Base-by-base conservation (phyloP, 2,113 vertebrate species). In the Hippotragus niger region DNA sequence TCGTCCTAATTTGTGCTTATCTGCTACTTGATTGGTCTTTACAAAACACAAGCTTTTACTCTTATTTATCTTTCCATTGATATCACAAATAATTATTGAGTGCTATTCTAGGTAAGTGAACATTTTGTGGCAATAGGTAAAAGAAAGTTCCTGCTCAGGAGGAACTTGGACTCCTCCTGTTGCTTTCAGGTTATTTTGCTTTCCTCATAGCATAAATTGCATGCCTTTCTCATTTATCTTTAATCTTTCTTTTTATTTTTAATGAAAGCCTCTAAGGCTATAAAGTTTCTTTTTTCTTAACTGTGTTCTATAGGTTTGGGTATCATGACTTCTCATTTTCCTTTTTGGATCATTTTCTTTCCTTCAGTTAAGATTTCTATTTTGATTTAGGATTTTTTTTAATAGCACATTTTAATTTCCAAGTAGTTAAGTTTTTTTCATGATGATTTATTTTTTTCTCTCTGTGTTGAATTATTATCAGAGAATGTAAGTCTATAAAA, bases 401-500 rank as follows among this genome's bases (percentile, higher is more conserved):
- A 87, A 80, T 29, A 50, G 43, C 47, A 55, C 14, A 53, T 94
- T 97, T 94, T 92, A 50, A 95, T 92, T 97, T 97, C 76, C 76
- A 95, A 93, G 40, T 55, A 94, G 58, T 90, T 95, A 95, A 88
- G 50, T 78, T 83, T 90, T 90, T 92, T 92, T 83, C 52, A 83
- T 84, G 60, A 88, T 93, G 57, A 60, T 94, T 53, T 55, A 86
- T 84, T 67, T 83, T 83, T 94, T 94, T 45, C 71, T 78, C 33
- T 95, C 36, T 76, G 71, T 71, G n/a, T 92, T 95, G 90, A 96
- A 94, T 92, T 96, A 94, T 78, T 89, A 95, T 40, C 55, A 90
- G 60, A 96, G 93, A 96, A 91, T 87, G 23, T 60, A 71, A 62
- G n/a, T 33, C 50, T 40, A 6, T 87, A 88, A 95, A 80, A 89